phyloP scores from a whole-genome alignment of 2,797 vertebrate genomes.

The Galagoides demidoff region DNA sequence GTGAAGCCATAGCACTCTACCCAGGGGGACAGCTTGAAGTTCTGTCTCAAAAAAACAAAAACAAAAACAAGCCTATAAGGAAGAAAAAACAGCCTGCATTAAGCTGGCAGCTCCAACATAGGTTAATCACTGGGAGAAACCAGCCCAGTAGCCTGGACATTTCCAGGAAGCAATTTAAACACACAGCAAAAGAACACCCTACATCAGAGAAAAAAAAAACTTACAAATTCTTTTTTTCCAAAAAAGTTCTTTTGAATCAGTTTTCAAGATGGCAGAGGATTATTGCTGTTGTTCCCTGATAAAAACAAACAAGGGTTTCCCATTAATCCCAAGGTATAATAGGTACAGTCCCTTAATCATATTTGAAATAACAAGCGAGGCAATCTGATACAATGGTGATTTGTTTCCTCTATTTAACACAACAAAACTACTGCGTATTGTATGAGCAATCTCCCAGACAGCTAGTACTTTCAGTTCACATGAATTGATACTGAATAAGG shows the following conservation, averaged over 20 bases:
- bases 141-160: background rate
- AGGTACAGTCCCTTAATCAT: background rate
- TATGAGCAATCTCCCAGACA: constrained; percentile 44
- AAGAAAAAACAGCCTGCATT: background rate
- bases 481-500: background rate
- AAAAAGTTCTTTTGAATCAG: constrained; percentile 12
- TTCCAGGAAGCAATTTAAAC: background rate
- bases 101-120: background rate
- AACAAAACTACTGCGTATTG: constrained; percentile 36
- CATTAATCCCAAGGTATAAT: constrained; percentile 44
- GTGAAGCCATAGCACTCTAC: too few species aligned
- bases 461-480: background rate
- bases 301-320: background rate
- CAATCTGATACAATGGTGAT: constrained; percentile 41
- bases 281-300: constrained; percentile 31
- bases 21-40: too few species aligned
- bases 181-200: constrained; percentile 11
- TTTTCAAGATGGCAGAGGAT: constrained; percentile 62
- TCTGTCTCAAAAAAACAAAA: too few species aligned
- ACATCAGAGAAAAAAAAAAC: background rate
- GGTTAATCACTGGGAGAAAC: background rate
- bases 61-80: background rate
- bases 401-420: constrained; percentile 52
- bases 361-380: constrained; percentile 61
- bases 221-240: background rate